These are phyloP conservation scores for Antechinus flavipes DNA, from an alignment of 2,113 vertebrate species.

Conservation along the genomic window DNA sequence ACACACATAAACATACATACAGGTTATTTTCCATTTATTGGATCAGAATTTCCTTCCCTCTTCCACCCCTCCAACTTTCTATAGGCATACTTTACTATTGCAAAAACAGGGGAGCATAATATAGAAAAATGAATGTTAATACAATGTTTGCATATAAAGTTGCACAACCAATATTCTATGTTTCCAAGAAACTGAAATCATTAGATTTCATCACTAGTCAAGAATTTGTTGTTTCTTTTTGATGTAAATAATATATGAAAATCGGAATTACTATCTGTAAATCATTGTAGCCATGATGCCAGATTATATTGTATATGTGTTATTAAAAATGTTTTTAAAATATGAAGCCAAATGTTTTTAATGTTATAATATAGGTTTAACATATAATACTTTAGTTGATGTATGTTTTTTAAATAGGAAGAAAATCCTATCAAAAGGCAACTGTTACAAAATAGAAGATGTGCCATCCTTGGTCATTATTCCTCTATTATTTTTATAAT, in stretches of 20 bases:
- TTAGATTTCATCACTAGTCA: neutral
- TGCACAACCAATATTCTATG: neutral
- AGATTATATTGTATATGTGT: conserved; percentile 8
- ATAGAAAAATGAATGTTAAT: neutral
- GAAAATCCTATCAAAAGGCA: neutral
- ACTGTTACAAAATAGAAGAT: neutral
- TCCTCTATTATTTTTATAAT: neutral
- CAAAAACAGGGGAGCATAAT: neutral
- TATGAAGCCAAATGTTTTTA: neutral
- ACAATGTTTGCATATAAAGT: neutral
- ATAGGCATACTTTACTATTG: neutral
- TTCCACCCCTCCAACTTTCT: neutral
- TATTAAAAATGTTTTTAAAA: conserved; percentile 49
- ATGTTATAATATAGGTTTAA: neutral
- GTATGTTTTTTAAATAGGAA: neutral
- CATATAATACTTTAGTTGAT: neutral
- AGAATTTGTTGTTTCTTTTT: neutral
- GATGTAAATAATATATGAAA: neutral
- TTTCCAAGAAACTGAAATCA: neutral
- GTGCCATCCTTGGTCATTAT: neutral
- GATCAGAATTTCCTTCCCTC: neutral
- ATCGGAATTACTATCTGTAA: conserved; percentile 41
- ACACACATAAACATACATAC: neutral
- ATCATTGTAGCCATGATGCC: neutral
- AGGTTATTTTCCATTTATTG: neutral